These are phyloP conservation scores for Tipula vernalis DNA, from an alignment of 2,888 invertebrate species.

Conservation along the genomic window DNA sequence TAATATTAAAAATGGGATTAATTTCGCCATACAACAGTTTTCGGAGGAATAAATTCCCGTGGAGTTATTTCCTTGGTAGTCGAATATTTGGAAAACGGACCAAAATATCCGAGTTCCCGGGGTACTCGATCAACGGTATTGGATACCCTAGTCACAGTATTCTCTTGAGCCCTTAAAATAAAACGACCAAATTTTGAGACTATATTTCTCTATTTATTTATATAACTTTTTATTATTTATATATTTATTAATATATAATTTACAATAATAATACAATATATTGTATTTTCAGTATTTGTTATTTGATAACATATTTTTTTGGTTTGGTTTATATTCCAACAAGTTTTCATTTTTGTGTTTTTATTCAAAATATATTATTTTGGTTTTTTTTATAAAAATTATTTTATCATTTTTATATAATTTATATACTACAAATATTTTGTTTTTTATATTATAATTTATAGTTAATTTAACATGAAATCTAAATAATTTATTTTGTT, in stretches of 20 bases:
- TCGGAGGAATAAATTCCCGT: too few species aligned
- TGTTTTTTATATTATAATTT: background rate
- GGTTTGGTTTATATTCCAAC: background rate
- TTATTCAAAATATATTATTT: background rate
- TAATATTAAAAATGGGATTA: too few species aligned
- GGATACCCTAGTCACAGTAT: too few species aligned
- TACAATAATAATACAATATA: background rate
- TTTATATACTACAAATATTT: background rate
- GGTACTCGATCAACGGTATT: too few species aligned
- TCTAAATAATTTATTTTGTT: background rate
- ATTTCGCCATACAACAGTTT: too few species aligned
- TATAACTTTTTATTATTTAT: background rate
- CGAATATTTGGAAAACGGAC: too few species aligned
- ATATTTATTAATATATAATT: background rate
- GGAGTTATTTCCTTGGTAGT: too few species aligned
- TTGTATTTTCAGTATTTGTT: background rate
- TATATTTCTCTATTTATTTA: background rate
- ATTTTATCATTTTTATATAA: background rate
- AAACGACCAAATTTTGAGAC: background rate
- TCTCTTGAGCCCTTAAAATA: background rate
- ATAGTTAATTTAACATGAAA: background rate
- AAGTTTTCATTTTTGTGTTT: background rate
- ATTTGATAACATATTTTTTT: background rate
- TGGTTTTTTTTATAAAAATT: background rate
- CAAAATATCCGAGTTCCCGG: too few species aligned